Evolutionary conservation across 2,888 invertebrate species (phyloP).

Genomic region (Plebejus argus): DNA sequence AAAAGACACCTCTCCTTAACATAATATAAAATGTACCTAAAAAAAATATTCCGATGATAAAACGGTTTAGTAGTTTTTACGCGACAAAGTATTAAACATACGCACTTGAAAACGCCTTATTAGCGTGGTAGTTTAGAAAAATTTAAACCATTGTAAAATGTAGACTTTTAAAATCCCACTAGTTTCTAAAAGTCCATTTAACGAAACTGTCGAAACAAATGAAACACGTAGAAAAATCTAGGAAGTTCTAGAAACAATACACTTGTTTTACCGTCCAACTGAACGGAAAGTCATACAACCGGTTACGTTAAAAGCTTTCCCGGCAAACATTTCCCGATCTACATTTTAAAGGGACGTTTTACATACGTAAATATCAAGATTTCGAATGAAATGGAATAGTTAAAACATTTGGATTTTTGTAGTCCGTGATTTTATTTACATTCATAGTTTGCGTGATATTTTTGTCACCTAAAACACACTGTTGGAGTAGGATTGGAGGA

Average conservation of each 20-base stretch:
- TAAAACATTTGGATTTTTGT: background rate
- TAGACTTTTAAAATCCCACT: background rate
- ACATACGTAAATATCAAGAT: constrained; percentile 11
- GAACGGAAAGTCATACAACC: background rate
- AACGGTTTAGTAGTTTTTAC: no score
- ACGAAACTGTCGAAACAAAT: background rate
- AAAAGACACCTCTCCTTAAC: no score
- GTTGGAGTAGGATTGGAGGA: no score
- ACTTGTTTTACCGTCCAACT: background rate
- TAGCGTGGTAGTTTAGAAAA: no score
- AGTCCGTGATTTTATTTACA: background rate
- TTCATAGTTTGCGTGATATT: background rate
- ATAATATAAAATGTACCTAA: no score
- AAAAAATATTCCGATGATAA: no score
- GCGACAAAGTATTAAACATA: no score
- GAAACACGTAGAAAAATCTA: background rate
- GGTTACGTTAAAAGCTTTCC: constrained; percentile 15
- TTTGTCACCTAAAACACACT: background rate
- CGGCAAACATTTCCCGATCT: background rate
- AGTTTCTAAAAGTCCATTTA: background rate
- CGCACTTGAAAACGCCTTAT: no score
- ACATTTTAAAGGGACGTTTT: constrained; percentile 4
- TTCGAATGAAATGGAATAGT: background rate
- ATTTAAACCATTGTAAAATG: background rate
- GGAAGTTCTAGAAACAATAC: background rate